These are phyloP conservation scores for Lophius piscatorius DNA, from an alignment of 2,113 vertebrate species.

Conservation along the genomic window DNA sequence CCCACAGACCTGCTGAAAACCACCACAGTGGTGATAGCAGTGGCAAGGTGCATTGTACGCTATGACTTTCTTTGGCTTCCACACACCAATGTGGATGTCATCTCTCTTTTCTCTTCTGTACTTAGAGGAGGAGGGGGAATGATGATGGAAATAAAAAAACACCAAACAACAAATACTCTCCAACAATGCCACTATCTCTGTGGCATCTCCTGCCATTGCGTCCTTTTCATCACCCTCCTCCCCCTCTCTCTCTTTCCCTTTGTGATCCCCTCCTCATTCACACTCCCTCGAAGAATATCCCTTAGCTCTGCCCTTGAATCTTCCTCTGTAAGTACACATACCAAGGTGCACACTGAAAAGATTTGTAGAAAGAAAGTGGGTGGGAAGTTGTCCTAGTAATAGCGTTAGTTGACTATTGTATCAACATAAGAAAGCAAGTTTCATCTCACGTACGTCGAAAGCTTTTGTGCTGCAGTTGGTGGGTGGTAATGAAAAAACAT, in stretches of 20 bases:
- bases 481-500: conserved; percentile 38
- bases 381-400: conserved; percentile 41
- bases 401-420: conserved; percentile 39
- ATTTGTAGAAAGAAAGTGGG: conserved; percentile 59
- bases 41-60: conserved; percentile 39
- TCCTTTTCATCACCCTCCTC: conserved; percentile 57
- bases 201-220: conserved; percentile 59
- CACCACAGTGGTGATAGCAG: conserved; percentile 63
- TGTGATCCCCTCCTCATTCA: conserved; percentile 55
- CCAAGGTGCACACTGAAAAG: conserved; percentile 51
- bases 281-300: conserved; percentile 71
- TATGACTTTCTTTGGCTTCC: conserved; percentile 69
- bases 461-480: conserved; percentile 21
- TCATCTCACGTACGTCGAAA: conserved; percentile 1
- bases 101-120: conserved; percentile 76
- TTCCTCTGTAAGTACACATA: conserved; percentile 62
- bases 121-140: conserved; percentile 58
- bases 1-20: conserved; percentile 37
- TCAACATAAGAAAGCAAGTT: conserved; percentile 44
- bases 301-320: conserved; percentile 78
- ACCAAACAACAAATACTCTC: conserved; percentile 72
- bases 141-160: conserved; percentile 67
- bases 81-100: conserved; percentile 75
- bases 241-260: conserved; percentile 46
- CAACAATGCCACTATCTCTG: conserved; percentile 72